Evolutionary conservation across 1,140 invertebrate species (phyloP).

Genomic region (Drosophila tani): DNA sequence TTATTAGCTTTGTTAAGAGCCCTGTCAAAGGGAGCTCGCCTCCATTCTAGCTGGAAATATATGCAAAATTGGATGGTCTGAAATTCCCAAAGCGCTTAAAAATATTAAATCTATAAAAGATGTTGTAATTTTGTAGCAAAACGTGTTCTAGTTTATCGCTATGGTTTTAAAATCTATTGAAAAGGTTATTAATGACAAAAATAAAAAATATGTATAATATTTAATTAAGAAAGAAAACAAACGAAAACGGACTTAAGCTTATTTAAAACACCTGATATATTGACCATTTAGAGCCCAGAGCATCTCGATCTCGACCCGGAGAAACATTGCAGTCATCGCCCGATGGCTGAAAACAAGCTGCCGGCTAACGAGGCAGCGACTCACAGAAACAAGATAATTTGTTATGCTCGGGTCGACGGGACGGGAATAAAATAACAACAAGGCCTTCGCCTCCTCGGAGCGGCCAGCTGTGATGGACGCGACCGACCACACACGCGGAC

Average conservation of each 20-base stretch:
- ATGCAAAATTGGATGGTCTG: not conserved
- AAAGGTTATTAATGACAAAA: too few species aligned
- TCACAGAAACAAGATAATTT: slow-evolving; percentile 71
- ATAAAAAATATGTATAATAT: too few species aligned
- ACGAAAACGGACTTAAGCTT: too few species aligned
- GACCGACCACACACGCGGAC: slow-evolving; percentile 60
- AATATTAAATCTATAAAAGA: not conserved
- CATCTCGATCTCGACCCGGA: slow-evolving; percentile 36
- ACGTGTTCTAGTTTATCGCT: too few species aligned
- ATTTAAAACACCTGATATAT: too few species aligned
- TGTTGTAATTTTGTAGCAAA: not conserved
- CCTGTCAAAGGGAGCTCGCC: slow-evolving; percentile 1
- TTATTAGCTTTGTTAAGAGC: slow-evolving; percentile 25
- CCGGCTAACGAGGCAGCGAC: slow-evolving; percentile 70
- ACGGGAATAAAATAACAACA: slow-evolving; percentile 45
- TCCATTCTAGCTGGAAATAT: not conserved
- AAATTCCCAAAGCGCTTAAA: not conserved
- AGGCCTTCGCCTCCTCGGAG: slow-evolving; percentile 15
- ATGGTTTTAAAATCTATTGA: too few species aligned
- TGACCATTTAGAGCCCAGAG: slow-evolving; percentile 21
- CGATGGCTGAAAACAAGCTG: slow-evolving; percentile 66
- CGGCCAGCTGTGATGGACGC: slow-evolving; percentile 69
- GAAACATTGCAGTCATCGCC: slow-evolving; percentile 37
- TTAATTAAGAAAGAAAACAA: too few species aligned
- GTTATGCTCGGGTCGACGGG: slow-evolving; percentile 59